A percentile compares a stretch with the other conserved stretches of the same genome.
These are phyloP conservation scores for Sinohyriopsis cumingii DNA, from an alignment of 2,888 invertebrate species.

Conservation along the genomic window DNA sequence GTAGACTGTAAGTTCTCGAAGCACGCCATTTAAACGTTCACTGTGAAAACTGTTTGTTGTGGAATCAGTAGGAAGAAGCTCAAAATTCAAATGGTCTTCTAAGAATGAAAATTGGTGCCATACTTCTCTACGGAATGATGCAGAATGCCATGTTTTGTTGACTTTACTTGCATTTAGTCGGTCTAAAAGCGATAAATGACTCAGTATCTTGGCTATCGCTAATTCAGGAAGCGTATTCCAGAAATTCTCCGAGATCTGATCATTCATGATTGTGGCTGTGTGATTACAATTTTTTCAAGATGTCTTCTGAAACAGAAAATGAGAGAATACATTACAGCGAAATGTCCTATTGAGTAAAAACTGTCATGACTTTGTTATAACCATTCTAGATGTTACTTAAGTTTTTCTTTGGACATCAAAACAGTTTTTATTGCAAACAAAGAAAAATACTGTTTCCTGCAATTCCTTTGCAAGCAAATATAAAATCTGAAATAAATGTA, in stretches of 20 bases:
- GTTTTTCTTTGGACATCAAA: too few species aligned
- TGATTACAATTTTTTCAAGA: too few species aligned
- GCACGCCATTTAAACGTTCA: constrained; percentile 1
- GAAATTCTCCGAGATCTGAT: constrained; percentile 6
- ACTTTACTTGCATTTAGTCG: constrained; percentile 25
- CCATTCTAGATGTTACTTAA: too few species aligned
- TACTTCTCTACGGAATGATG: constrained; percentile 20
- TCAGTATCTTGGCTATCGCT: constrained; percentile 28
- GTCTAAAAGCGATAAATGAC: constrained; percentile 24
- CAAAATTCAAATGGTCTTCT: constrained; percentile 9
- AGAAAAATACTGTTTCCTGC: too few species aligned
- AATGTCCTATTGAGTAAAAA: too few species aligned
- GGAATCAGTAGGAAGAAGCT: background rate
- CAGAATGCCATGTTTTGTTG: constrained; percentile 32
- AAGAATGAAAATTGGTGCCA: constrained; percentile 32
- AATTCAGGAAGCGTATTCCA: constrained; percentile 40
- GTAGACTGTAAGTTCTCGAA: constrained; percentile 7
- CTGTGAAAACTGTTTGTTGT: too few species aligned
- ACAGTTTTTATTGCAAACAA: too few species aligned
- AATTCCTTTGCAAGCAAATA: too few species aligned
- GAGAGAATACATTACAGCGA: background rate
- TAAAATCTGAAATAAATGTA: too few species aligned
- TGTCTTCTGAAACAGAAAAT: constrained; percentile 1
- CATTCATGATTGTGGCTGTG: too few species aligned
- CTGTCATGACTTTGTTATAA: too few species aligned